These are phyloP conservation scores for Tragelaphus eurycerus DNA, from an alignment of 2,797 vertebrate species.

Conservation along the genomic window DNA sequence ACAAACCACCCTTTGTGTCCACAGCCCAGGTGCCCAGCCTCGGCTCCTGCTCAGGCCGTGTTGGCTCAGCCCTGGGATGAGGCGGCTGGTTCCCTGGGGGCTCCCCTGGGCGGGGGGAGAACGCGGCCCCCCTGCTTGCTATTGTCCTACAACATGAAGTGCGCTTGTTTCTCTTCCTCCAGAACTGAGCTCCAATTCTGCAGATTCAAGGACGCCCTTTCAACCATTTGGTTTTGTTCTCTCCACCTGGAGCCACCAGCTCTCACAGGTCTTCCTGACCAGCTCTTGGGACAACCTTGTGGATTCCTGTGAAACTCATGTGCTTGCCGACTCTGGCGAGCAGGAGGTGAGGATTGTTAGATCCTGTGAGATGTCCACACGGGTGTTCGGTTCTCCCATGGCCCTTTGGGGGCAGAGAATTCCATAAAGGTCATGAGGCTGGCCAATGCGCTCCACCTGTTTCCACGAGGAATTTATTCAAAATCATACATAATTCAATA, in stretches of 20 bases:
- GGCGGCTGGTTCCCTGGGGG: not conserved
- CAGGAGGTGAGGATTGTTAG: conserved; percentile 20
- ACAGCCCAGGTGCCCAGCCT: not conserved
- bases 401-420: not conserved
- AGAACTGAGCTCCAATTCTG: conserved; percentile 45
- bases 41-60: not conserved
- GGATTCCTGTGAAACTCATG: conserved; percentile 68
- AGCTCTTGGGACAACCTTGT: conserved; percentile 68
- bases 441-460: not conserved
- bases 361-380: conserved; percentile 56
- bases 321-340: conserved; percentile 61
- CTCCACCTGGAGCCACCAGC: conserved; percentile 43
- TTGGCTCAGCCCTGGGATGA: not conserved
- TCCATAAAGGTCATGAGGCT: not conserved
- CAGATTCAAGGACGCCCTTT: conserved; percentile 56
- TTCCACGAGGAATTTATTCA: conserved; percentile 5
- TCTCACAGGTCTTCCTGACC: conserved; percentile 55
- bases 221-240: conserved; percentile 14
- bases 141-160: not conserved
- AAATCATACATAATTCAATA: conserved; percentile 20
- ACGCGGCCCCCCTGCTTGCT: not conserved
- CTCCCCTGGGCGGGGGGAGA: accelerated
- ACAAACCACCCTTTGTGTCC: not conserved
- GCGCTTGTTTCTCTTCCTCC: not conserved
- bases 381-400: not conserved